Evolutionary conservation across 2,113 vertebrate species (phyloP).

Genomic region (Myiopsitta monachus): DNA sequence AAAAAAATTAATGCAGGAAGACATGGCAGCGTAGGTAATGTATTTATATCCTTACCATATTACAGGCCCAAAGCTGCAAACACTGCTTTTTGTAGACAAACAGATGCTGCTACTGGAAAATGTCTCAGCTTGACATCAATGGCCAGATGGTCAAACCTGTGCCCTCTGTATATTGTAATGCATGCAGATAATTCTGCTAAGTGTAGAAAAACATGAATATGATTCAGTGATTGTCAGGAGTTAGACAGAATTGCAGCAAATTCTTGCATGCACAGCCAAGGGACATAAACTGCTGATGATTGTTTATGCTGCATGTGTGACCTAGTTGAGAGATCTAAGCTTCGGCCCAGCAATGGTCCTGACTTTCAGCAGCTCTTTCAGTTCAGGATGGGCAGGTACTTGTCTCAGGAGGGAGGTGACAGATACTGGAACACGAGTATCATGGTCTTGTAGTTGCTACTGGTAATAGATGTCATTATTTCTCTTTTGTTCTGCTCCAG

Average conservation of each 20-base stretch:
- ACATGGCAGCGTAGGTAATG: neutral
- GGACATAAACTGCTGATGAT: neutral
- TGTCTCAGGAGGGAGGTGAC: neutral
- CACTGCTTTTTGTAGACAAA: slow-evolving; percentile 10
- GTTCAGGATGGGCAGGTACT: neutral
- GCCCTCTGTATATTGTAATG: neutral
- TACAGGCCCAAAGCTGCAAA: slow-evolving; percentile 30
- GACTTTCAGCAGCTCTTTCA: neutral
- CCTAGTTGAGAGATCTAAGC: neutral
- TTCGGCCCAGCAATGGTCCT: neutral
- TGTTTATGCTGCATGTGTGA: neutral
- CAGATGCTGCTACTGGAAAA: slow-evolving; percentile 51
- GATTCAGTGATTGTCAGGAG: neutral
- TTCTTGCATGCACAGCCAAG: neutral
- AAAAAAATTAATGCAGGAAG: neutral
- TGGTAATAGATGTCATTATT: neutral
- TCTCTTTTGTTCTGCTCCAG: neutral
- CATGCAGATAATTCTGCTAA: slow-evolving; percentile 18
- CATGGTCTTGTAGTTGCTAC: neutral
- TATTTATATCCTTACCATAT: neutral
- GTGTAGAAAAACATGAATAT: neutral
- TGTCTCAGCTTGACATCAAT: slow-evolving; percentile 31
- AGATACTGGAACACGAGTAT: neutral
- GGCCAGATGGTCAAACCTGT: slow-evolving; percentile 44
- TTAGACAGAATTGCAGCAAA: neutral